Evolutionary conservation across 2,113 vertebrate species (phyloP), one percentile per base, ranked within the genome.

Genomic region (Pantherophis guttatus): DNA sequence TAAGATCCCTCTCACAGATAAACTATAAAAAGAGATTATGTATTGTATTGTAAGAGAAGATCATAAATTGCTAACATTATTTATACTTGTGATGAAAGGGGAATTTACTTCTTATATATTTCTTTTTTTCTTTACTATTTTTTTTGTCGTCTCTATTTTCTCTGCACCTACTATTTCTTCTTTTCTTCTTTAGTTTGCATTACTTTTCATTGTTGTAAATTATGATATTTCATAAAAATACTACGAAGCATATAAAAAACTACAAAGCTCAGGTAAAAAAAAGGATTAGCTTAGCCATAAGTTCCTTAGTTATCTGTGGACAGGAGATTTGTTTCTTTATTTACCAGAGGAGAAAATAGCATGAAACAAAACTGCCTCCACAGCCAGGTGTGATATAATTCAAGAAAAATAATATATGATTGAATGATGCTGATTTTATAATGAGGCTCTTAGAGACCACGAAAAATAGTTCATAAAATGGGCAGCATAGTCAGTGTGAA

Each of bases 371-470:
- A 8, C 21, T 0, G 89, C 94, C 93, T 26, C 92, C 55, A 88
- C 24, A 89, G 57, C 17, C 0, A 0, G 81, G 1, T 0, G 17
- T 62, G 48, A 53, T 81, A 90, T 29, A 93, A 59, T n/a, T 54
- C 24, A 50, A 19, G 95, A 17, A 1, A 0, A 95, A 95, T 65
- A 21, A 39, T 8, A 13, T 70, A 6, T n/a, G 11, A n/a, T 15
- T 70, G 11, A 91, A 29, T 96, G 92, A 90, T 70, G 91, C 44
- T 90, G 62, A 95, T 57, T 4, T 29, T 90, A 5, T 59, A 26
- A 81, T 6, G n/a, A 92, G 90, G 89, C 59, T 91, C 2, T 86
- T 89, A 93, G 94, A 92, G 13, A 9, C 13, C 89, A 50, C 48
- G 58, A 87, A 29, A 92, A 21, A 85, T 92, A 91, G 88, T 86